Evolutionary conservation across 2,113 vertebrate species (phyloP).

Genomic region (Cyanoramphus novaezelandiae): DNA sequence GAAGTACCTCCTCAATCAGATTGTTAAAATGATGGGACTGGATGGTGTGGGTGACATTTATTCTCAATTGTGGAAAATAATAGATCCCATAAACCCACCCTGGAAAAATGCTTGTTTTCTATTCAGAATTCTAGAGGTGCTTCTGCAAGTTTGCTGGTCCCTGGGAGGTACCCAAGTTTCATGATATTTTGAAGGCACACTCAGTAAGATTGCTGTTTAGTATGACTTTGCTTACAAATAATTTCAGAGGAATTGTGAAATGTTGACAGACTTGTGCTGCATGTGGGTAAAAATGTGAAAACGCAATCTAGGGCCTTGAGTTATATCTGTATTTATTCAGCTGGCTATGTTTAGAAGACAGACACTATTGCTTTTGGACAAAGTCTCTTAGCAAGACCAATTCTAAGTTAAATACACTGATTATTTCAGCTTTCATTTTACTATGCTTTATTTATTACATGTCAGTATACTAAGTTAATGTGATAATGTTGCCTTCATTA

Average conservation of each 20-base stretch:
- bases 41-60: background rate
- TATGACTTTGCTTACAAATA: background rate
- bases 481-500: conserved; percentile 29
- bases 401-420: background rate
- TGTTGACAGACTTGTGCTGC: conserved; percentile 23
- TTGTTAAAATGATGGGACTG: background rate
- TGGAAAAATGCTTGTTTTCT: background rate
- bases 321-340: background rate
- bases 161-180: background rate
- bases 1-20: conserved; percentile 11
- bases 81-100: background rate
- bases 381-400: background rate
- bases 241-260: conserved; percentile 24
- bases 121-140: background rate
- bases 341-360: background rate
- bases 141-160: background rate
- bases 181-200: background rate
- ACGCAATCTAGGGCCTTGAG: background rate
- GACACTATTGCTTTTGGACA: background rate
- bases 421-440: conserved; percentile 33
- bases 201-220: background rate
- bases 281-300: conserved; percentile 35
- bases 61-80: background rate
- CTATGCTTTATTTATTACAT: conserved; percentile 57
- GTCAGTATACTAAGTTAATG: background rate